Evolutionary conservation across 2,113 vertebrate species (phyloP), one percentile per base, ranked within the genome.

Genomic region (Rhombomys opimus): DNA sequence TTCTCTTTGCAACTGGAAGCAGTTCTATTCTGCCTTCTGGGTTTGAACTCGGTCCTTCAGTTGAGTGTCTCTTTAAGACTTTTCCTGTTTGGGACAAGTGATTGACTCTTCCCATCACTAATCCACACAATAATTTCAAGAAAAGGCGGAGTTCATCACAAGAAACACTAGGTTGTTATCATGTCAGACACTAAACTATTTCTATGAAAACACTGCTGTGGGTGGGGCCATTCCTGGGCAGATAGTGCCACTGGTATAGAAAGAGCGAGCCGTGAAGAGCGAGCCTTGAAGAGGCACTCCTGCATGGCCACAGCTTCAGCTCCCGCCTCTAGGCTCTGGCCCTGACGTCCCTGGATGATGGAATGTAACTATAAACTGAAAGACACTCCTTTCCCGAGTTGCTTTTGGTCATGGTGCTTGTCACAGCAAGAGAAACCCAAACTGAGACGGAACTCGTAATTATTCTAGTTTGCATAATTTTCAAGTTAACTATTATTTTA

Each of bases 141-240:
- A 98, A 93, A 98, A 97, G 96, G 98, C 99, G 99, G 99, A 99
- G 92, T 98, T 99, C 76, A 97, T 98, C 10, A 97, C 99, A 97
- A 95, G 96, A 96, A 98, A 97, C 46, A 96, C 97, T 32, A 68
- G 15, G 14, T 68, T 68, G 30, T 68, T 68, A 15, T 6, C 35
- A 32, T 35, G 30, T 67, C 30, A 68, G 30, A 73, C 13, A 41
- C n/a, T 41, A 73, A 38, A 57, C 54, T 57, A 46, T 4, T 46
- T 46, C 46, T 46, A 46, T 4, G 46, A 46, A 46, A 46, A 46
- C 46, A 5, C 73, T 4, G 41, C 73, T 25, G 5, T 61, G 54
- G 52, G 54, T 1, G 11, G 54, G 1, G 6, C 35, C 78, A 38
- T 82, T 25, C 54, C 78, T 59, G 22, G 50, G 54, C 54, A 82